Evolutionary conservation across 1,140 invertebrate genomes (phyloP).

Genomic region (Temnothorax nylanderi): DNA sequence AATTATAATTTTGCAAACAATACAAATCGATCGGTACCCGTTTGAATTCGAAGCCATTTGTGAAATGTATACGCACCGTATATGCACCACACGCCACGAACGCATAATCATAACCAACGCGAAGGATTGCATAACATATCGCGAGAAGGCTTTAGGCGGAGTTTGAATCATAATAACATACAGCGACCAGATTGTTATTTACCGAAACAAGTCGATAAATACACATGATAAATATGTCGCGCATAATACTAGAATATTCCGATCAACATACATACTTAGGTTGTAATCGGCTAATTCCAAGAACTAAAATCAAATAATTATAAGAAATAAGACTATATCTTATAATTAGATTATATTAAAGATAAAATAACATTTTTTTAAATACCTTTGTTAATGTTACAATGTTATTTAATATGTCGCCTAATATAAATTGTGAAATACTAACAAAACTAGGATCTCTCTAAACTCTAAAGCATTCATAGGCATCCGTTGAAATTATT

Average conservation of each 20-base stretch:
- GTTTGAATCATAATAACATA: constrained; percentile 14
- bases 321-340: not conserved
- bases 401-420: not conserved
- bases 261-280: not conserved
- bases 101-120: not conserved
- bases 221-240: not conserved
- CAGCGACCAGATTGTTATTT: constrained; percentile 2
- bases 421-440: not conserved
- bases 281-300: not conserved
- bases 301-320: not conserved
- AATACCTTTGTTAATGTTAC: not conserved
- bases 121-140: constrained; percentile 7
- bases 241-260: not conserved
- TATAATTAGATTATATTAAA: not conserved
- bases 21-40: not conserved
- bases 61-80: not conserved
- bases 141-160: not conserved
- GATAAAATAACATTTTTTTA: not conserved
- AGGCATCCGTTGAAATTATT: not conserved
- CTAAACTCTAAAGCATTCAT: not conserved
- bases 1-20: not conserved
- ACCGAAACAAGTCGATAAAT: constrained; percentile 1
- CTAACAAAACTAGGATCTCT: not conserved
- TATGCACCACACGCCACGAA: not conserved
- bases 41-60: not conserved